Evolutionary conservation across 2,797 vertebrate species (phyloP).

Genomic region (Mico argentatus): DNA sequence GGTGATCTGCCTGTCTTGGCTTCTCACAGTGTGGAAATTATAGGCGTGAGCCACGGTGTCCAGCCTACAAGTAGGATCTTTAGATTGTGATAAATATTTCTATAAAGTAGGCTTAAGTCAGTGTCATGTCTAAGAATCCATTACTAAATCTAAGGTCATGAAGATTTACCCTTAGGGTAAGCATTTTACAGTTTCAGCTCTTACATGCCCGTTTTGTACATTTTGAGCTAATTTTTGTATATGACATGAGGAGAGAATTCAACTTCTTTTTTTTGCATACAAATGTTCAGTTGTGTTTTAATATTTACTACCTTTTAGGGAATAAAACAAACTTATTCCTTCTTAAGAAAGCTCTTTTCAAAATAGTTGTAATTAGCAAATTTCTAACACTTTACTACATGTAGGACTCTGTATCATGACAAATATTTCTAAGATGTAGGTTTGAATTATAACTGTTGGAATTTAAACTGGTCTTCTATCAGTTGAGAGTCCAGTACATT

Average conservation of each 20-base stretch:
- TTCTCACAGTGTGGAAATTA: neutral
- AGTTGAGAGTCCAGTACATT: neutral
- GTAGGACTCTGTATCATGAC: neutral
- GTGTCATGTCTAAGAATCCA: neutral
- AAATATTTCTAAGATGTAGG: neutral
- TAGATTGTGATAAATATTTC: neutral
- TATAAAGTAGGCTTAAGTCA: neutral
- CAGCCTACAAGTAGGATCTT: neutral
- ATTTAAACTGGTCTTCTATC: neutral
- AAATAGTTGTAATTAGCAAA: neutral
- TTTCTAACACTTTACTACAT: neutral
- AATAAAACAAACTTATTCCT: neutral
- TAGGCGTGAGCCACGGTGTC: neutral
- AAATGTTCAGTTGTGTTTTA: neutral
- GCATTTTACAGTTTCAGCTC: neutral
- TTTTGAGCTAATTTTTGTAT: slow-evolving; percentile 7
- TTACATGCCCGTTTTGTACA: neutral
- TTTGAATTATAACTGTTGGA: neutral
- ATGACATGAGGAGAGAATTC: neutral
- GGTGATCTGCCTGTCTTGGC: too few species aligned
- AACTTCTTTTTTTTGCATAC: neutral
- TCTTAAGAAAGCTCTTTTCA: neutral
- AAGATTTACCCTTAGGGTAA: neutral
- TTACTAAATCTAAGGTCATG: neutral
- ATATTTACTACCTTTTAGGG: neutral